A percentile compares a stretch with the other conserved stretches of the same genome.
These are phyloP conservation scores for Drosophila peninsularis DNA, from an alignment of 2,888 invertebrate species.

Conservation along the genomic window DNA sequence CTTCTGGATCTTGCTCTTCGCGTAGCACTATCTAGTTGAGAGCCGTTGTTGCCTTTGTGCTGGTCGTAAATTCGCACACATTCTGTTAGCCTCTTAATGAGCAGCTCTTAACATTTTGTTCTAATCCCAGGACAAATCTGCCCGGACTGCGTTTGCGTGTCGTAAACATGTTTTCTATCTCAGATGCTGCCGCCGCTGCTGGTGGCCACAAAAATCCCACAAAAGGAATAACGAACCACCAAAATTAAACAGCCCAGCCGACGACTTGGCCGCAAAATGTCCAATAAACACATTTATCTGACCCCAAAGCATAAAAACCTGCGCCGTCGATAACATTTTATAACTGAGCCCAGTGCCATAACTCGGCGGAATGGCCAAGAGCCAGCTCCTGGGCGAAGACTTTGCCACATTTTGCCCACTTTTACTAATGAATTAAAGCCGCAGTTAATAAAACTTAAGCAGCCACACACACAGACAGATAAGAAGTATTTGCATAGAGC, in stretches of 20 bases:
- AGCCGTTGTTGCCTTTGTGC: conserved; percentile 21
- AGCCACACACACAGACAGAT: conserved; percentile 10
- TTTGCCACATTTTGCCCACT: conserved; percentile 18
- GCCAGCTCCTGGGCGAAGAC: conserved; percentile 4
- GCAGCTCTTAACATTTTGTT: conserved; percentile 64
- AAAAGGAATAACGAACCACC: conserved; percentile 57
- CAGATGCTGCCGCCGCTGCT: conserved; percentile 8
- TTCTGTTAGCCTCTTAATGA: conserved; percentile 66
- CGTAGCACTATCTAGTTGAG: conserved; percentile 24
- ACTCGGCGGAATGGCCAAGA: conserved; percentile 51
- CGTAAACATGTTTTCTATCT: conserved; percentile 70
- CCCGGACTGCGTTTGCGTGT: conserved; percentile 60
- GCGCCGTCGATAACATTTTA: conserved; percentile 77
- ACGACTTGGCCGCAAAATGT: conserved; percentile 60
- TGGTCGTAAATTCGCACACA: conserved; percentile 43
- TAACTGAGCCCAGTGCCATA: conserved; percentile 74
- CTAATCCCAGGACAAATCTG: conserved; percentile 77
- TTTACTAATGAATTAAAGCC: conserved; percentile 74
- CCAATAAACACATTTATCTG: conserved; percentile 79
- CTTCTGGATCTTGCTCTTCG: neutral
- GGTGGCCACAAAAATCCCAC: conserved; percentile 26
- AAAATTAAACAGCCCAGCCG: conserved; percentile 68
- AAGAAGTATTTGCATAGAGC: conserved; percentile 46
- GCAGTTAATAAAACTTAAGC: conserved; percentile 68
- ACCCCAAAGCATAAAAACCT: conserved; percentile 76